Base-by-base conservation (phyloP, 2,113 vertebrate genomes). In the Cynocephalus volans region DNA sequence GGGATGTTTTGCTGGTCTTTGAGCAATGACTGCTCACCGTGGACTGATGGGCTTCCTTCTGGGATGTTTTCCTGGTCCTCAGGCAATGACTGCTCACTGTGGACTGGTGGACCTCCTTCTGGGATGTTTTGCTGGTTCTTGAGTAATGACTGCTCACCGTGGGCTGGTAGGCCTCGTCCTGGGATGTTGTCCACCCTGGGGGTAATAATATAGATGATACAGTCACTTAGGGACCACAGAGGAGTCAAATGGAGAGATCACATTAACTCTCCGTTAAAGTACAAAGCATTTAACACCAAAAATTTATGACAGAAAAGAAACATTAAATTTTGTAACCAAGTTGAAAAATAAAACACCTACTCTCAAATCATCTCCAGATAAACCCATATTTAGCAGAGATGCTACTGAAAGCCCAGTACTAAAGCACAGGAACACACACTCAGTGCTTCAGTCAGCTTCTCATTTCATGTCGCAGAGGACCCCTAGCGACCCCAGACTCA, bases 111-210 rank as follows among this genome's bases (percentile, higher is more conserved):
- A 6, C 17, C 79, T 72, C 52, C 87, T 19, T 33, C 24, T 3
- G 72, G 23, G 28, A 41, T 33, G 41, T 48, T 85, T 31, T 70
- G 72, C 1, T 56, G 85, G 69, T 21, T 54, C 17, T 50, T 77
- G 77, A 58, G 48, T 23, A 11, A 9, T 17, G 77, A 19, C 48
- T 82, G 58, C 65, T 67, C 41, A 2, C 18, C 1, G 2, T 3
- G 5, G 18, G 97, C 98, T 62, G 98, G 94, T 7, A 6, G 6
- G 26, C 73, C 73, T 76, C 8, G 41, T 41, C 41, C 41, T 3
- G 56, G 98, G 93, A 76, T 96, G 81, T 98, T 94, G 69, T 94
- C 97, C 60, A 81, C 76, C 33, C 98, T 99, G 96, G 21, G 86
- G 56, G 75, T 13, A 62, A 50, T 90, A 77, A 96, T 33, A 93